A percentile compares a stretch with the other conserved stretches of the same genome.
Evolutionary conservation across 2,888 invertebrate genomes (phyloP).

Genomic region (Calameuta filiformis): DNA sequence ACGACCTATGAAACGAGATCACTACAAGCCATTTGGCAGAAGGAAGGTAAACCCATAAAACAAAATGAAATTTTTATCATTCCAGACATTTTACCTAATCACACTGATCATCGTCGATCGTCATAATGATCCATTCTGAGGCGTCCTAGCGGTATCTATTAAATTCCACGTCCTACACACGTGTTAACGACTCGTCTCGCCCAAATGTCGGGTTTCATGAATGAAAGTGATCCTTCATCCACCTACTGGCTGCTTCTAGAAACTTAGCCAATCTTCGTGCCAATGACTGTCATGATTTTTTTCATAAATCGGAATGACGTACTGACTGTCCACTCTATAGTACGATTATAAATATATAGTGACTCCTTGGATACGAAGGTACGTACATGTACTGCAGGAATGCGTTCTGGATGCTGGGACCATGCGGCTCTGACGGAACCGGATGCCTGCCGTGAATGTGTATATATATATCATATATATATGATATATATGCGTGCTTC

Average conservation of each 20-base stretch:
- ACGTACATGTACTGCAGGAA: background rate
- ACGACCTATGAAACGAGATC: conserved; percentile 54
- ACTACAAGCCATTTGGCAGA: conserved; percentile 61
- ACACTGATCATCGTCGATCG: too few relatives aligned
- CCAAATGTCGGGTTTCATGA: background rate
- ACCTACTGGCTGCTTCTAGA: background rate
- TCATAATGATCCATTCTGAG: background rate
- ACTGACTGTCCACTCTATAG: background rate
- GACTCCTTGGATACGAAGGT: background rate
- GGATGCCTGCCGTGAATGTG: background rate
- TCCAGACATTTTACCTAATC: background rate
- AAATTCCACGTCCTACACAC: background rate
- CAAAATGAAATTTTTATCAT: background rate
- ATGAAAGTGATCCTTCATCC: background rate
- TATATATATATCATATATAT: background rate
- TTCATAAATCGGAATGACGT: background rate
- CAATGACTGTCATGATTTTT: background rate
- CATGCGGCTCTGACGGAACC: background rate
- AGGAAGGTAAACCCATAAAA: conserved; percentile 52
- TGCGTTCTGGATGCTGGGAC: background rate
- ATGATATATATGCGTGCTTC: too few relatives aligned
- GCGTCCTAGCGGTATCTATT: background rate
- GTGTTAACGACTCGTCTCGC: background rate
- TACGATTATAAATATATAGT: background rate
- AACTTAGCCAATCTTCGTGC: background rate